These are phyloP conservation scores for Esox niger DNA, from an alignment of 2,113 vertebrate genomes.

Conservation along the genomic window DNA sequence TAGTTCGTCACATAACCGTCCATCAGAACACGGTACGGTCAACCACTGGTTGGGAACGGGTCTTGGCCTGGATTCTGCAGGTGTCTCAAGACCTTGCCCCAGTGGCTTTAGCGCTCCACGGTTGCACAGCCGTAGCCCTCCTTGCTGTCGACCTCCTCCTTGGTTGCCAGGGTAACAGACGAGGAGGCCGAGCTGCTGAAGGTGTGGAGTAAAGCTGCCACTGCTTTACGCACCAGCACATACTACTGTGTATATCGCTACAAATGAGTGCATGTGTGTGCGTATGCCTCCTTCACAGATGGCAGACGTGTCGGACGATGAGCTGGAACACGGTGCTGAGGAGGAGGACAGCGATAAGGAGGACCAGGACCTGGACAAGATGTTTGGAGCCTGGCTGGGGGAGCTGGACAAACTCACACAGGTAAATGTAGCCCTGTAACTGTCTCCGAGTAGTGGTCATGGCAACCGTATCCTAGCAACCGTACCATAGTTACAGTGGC, in stretches of 20 bases:
- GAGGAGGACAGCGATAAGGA: conserved; percentile 98
- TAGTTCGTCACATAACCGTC: too few relatives aligned
- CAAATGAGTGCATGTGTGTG: neutral
- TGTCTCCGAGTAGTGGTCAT: conserved; percentile 57
- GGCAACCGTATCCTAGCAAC: conserved; percentile 63
- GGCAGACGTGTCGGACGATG: conserved; percentile 96
- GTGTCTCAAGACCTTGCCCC: too few relatives aligned
- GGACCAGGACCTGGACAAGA: conserved; percentile 97
- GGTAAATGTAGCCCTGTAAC: conserved; percentile 68
- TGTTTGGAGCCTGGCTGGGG: conserved; percentile 98
- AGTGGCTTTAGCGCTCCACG: neutral
- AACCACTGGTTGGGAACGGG: neutral
- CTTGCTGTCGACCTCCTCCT: conserved; percentile 26
- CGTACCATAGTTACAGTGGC: neutral
- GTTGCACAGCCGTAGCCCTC: neutral
- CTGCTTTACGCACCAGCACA: too few relatives aligned
- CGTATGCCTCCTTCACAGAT: conserved; percentile 78
- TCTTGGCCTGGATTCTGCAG: too few relatives aligned
- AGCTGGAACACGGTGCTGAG: conserved; percentile 94
- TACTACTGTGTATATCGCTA: too few relatives aligned
- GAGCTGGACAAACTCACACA: conserved; percentile 87
- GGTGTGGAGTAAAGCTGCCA: conserved; percentile 13
- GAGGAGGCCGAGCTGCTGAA: conserved; percentile 38
- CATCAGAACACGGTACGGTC: neutral
- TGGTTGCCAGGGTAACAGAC: conserved; percentile 58